phyloP scores from a whole-genome alignment of 2,797 vertebrate species.

The Cossypha niveicapilla region DNA sequence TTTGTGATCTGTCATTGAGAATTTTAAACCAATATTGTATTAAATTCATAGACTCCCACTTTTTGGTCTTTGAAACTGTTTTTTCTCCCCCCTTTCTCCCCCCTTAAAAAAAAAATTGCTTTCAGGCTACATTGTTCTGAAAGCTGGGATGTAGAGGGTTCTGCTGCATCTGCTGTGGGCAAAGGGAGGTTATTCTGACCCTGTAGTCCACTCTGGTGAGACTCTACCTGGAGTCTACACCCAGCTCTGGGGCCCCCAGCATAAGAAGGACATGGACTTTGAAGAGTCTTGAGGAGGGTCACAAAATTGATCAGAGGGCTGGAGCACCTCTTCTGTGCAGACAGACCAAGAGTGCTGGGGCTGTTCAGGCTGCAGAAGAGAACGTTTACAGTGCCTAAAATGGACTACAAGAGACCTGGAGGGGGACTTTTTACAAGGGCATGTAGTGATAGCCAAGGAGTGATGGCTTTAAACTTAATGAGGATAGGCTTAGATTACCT shows the following conservation, averaged over 20 bases:
- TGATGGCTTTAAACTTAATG: not conserved
- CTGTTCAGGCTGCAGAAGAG: not conserved
- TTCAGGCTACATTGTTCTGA: not conserved
- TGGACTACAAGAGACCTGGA: not conserved
- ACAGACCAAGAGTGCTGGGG: not conserved
- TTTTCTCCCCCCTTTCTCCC: not conserved
- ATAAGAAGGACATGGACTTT: not conserved
- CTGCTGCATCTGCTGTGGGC: not conserved
- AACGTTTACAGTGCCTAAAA: not conserved
- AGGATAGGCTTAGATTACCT: not conserved
- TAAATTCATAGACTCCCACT: not conserved
- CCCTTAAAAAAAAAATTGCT: not conserved
- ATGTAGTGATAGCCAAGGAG: not conserved
- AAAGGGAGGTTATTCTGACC: not conserved
- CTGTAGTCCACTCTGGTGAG: not conserved
- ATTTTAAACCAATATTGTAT: not conserved
- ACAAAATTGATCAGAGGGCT: not conserved
- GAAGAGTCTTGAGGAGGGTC: not conserved
- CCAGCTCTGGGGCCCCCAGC: not conserved
- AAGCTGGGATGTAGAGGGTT: not conserved
- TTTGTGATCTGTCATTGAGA: not conserved
- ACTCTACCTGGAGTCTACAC: not conserved
- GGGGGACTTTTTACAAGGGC: not conserved
- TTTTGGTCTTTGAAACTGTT: not conserved
- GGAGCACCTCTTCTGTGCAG: not conserved